A percentile compares a stretch with the other conserved stretches of the same genome.
These are phyloP conservation scores for Chamaea fasciata DNA, from an alignment of 2,113 vertebrate species.

Conservation along the genomic window DNA sequence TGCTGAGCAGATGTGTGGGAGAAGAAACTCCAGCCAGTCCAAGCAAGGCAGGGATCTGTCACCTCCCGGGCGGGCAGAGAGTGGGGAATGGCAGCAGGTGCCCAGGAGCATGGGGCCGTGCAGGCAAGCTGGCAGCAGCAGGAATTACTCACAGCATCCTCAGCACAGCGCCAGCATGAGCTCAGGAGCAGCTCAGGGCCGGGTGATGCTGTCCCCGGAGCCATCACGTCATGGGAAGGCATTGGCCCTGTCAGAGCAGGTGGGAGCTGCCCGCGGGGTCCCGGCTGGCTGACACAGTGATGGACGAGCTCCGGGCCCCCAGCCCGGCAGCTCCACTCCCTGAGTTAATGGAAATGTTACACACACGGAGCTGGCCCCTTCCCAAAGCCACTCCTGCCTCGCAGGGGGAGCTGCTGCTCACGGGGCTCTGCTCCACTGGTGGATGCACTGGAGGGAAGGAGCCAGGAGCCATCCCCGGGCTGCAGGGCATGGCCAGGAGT, in stretches of 20 bases:
- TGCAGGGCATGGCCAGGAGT: accelerated
- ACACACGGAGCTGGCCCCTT: not conserved
- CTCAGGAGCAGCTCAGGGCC: not conserved
- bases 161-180: not conserved
- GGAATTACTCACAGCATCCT: not conserved
- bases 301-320: not conserved
- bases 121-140: not conserved
- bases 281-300: not conserved
- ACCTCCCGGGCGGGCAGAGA: accelerated
- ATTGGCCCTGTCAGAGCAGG: accelerated
- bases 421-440: not conserved
- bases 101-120: accelerated
- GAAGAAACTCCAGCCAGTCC: not conserved
- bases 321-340: not conserved
- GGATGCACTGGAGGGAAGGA: accelerated
- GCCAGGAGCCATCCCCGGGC: not conserved
- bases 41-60: not conserved
- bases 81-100: not conserved
- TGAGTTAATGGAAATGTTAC: conserved; percentile 36
- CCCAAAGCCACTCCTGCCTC: not conserved
- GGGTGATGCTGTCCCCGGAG: not conserved
- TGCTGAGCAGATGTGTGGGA: not conserved
- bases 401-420: not conserved
- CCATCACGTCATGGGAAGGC: not conserved
- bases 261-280: not conserved